Evolutionary conservation across 2,113 vertebrate species (phyloP), one percentile per base, ranked within the genome.

Genomic region (Cebus imitator): DNA sequence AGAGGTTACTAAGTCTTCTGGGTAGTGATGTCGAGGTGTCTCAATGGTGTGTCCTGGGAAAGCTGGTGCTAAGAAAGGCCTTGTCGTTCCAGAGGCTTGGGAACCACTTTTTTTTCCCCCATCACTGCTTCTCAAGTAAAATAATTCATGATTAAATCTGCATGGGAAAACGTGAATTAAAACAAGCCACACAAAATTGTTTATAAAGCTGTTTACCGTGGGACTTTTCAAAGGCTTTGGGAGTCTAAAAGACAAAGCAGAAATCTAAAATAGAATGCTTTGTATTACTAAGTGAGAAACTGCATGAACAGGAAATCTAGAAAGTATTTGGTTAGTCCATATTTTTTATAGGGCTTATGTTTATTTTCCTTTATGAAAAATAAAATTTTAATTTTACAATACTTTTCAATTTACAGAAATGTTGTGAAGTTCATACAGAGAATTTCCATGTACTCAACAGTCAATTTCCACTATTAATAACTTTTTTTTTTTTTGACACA

Each of bases 371-470:
- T 40, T 80, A 48, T 9, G 13, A 27, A 70, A 90, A 73, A 45
- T 45, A 17, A 91, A 11, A 37, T 37, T 80, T 50, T 66, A 0
- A 30, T 84, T 93, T 64, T 85, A 52, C 37, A 72, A 72, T 55
- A 90, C 50, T 30, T 96, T 90, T 20, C 40, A 23, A 50, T 64
- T 79, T 73, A 37, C 52, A 50, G 27, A 87, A 83, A 57, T 87
- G 43, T 32, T 91, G 70, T 3, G 9, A 79, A 91, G 30, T 61
- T 2, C 16, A 11, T 52, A 30, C 5, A 21, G 23, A 85, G 32
- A n/a, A 17, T 73, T 58, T 20, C 6, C 37, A 45, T 5, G 11
- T 9, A 21, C 23, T 89, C 50, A 45, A 37, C 18, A 72, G 12
- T 23, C 18, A 72, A 17, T 23, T 21, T 25, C 32, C 9, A 23